phyloP scores from a whole-genome alignment of 2,797 vertebrate genomes.

The Manis crassicaudata region DNA sequence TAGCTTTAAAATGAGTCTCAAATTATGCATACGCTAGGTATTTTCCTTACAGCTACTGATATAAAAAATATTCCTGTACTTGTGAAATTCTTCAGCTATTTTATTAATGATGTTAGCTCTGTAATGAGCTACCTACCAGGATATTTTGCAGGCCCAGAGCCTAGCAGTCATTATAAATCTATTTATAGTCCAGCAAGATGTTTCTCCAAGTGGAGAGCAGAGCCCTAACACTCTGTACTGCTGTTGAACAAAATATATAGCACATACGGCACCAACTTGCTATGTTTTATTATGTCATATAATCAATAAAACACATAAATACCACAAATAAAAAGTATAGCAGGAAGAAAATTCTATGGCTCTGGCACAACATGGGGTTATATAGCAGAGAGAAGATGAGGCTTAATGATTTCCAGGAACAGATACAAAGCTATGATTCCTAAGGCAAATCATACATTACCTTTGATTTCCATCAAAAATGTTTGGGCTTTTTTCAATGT shows the following conservation, averaged over 20 bases:
- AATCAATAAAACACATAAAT: conserved; percentile 78
- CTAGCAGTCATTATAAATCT: conserved; percentile 89
- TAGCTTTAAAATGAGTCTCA: conserved; percentile 84
- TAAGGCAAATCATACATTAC: conserved; percentile 44
- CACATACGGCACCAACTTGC: conserved; percentile 62
- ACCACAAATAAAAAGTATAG: conserved; percentile 76
- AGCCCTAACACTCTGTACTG: conserved; percentile 73
- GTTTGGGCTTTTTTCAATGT: conserved; percentile 47
- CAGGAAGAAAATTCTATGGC: conserved; percentile 65
- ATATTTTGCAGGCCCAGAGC: conserved; percentile 86
- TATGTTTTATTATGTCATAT: conserved; percentile 79
- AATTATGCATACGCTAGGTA: conserved; percentile 87
- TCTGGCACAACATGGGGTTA: conserved; percentile 57
- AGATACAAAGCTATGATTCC: conserved; percentile 52
- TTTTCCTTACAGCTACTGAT: conserved; percentile 84
- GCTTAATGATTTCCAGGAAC: conserved; percentile 69
- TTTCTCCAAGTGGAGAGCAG: conserved; percentile 82
- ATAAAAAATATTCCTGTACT: conserved; percentile 81
- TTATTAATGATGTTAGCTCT: conserved; percentile 89
- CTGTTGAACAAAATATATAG: conserved; percentile 80
- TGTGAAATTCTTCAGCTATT: conserved; percentile 86
- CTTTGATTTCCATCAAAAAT: conserved; percentile 58
- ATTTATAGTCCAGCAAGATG: conserved; percentile 89
- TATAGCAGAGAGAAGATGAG: conserved; percentile 36
- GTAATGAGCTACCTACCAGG: conserved; percentile 88